Percentiles rank a stretch among this genome's conserved stretches.
phyloP scores from a whole-genome alignment of 2,888 invertebrate genomes.

The Piscicola geometra region DNA sequence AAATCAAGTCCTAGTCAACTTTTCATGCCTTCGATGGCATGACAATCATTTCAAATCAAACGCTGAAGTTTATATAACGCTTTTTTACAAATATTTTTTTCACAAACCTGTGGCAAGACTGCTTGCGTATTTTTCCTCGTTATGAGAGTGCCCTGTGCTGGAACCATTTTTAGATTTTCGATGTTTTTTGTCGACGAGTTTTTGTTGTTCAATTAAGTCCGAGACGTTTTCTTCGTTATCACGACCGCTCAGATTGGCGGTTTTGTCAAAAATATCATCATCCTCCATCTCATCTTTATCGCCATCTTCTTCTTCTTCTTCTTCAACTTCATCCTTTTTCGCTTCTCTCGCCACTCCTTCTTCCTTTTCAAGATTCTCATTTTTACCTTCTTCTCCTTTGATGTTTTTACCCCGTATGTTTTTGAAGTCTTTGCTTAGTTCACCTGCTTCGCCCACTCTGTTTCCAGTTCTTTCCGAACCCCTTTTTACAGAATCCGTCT shows the following conservation, averaged over 20 bases:
- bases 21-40: no score
- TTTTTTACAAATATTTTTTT: no score
- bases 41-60: no score
- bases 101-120: no score
- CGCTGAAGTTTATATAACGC: no score
- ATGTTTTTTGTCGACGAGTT: neutral
- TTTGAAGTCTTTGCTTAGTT: neutral
- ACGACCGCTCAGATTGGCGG: neutral
- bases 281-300: neutral
- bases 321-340: slow-evolving; percentile 5
- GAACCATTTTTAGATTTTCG: slow-evolving; percentile 13
- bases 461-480: neutral
- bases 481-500: no score
- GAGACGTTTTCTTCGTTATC: neutral
- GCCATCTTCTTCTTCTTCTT: slow-evolving; percentile 9
- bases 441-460: neutral
- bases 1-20: no score
- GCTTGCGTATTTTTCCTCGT: no score
- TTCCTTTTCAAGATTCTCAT: slow-evolving; percentile 15
- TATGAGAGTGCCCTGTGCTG: neutral
- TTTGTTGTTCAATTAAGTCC: neutral
- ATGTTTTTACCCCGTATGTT: neutral
- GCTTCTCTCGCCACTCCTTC: neutral
- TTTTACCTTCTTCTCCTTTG: neutral
- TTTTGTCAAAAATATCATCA: slow-evolving; percentile 1